These are phyloP conservation scores for Eugnorisma glareosa DNA, from an alignment of 2,888 invertebrate genomes.

Conservation along the genomic window DNA sequence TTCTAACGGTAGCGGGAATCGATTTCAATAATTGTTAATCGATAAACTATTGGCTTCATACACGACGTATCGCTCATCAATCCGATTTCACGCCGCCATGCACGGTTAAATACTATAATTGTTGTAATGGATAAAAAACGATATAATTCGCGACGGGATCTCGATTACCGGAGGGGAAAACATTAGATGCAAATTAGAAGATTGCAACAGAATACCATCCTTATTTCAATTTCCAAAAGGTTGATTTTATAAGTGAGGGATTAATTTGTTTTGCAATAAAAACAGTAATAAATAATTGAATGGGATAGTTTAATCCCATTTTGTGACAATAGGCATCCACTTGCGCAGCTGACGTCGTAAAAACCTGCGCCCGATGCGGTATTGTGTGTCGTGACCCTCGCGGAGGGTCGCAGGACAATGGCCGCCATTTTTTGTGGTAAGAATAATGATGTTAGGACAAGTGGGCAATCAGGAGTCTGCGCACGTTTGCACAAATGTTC, in stretches of 20 bases:
- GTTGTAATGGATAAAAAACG: constrained; percentile 84
- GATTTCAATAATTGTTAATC: constrained; percentile 76
- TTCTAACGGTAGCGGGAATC: constrained; percentile 77
- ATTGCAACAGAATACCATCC: constrained; percentile 44
- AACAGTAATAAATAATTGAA: constrained; percentile 71
- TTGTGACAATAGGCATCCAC: constrained; percentile 81
- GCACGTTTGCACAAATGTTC: constrained; percentile 70
- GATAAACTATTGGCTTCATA: constrained; percentile 78
- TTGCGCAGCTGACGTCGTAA: constrained; percentile 87
- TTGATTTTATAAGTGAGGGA: constrained; percentile 10
- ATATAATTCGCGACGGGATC: constrained; percentile 75
- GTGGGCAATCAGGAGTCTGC: constrained; percentile 69
- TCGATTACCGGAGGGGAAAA: constrained; percentile 60
- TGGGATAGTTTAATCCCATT: constrained; percentile 80
- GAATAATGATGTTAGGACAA: constrained; percentile 69
- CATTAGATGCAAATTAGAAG: constrained; percentile 69
- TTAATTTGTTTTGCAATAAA: constrained; percentile 49
- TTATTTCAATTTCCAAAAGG: constrained; percentile 57
- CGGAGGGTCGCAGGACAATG: constrained; percentile 57
- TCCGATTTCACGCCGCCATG: constrained; percentile 84
- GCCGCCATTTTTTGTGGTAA: constrained; percentile 56
- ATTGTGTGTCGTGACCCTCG: constrained; percentile 59
- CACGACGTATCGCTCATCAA: constrained; percentile 82
- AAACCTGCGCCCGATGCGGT: constrained; percentile 73
- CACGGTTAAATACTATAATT: constrained; percentile 82